These are phyloP conservation scores for Selene dorsalis DNA, from an alignment of 2,797 vertebrate species.

Conservation along the genomic window DNA sequence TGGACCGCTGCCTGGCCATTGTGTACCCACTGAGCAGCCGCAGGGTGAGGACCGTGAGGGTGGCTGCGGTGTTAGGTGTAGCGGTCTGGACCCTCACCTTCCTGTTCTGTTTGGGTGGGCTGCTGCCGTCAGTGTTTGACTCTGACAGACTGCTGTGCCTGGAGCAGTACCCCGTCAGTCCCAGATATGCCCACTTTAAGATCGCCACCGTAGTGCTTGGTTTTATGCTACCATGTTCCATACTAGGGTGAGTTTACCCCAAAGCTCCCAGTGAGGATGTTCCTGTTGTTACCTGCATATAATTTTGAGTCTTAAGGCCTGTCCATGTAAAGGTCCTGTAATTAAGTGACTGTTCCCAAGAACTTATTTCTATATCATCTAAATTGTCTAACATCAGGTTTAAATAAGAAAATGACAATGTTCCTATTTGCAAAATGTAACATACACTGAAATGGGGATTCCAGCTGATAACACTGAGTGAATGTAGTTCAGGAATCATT, in stretches of 20 bases:
- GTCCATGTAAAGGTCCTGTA: neutral
- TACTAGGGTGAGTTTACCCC: constrained; percentile 83
- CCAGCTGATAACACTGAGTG: neutral
- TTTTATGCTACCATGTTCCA: constrained; percentile 85
- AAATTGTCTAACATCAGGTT: neutral
- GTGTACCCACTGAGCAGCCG: constrained; percentile 85
- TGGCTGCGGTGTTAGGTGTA: constrained; percentile 75
- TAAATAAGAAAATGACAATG: too few species aligned
- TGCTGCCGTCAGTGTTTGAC: constrained; percentile 84
- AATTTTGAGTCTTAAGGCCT: too few species aligned
- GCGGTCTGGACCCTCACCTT: constrained; percentile 83
- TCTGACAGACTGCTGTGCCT: constrained; percentile 76
- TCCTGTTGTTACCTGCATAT: neutral
- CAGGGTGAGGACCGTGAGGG: constrained; percentile 77
- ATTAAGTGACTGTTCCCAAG: neutral
- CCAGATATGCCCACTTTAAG: constrained; percentile 83
- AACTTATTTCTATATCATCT: neutral
- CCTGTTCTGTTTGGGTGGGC: constrained; percentile 83
- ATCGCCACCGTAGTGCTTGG: constrained; percentile 81
- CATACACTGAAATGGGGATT: too few species aligned
- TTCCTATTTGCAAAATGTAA: too few species aligned
- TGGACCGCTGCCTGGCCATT: constrained; percentile 86
- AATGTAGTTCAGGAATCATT: neutral
- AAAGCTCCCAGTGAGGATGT: neutral
- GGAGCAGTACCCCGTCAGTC: constrained; percentile 83